Base-by-base conservation (phyloP, 2,113 vertebrate species). In the Ahaetulla prasina region DNA sequence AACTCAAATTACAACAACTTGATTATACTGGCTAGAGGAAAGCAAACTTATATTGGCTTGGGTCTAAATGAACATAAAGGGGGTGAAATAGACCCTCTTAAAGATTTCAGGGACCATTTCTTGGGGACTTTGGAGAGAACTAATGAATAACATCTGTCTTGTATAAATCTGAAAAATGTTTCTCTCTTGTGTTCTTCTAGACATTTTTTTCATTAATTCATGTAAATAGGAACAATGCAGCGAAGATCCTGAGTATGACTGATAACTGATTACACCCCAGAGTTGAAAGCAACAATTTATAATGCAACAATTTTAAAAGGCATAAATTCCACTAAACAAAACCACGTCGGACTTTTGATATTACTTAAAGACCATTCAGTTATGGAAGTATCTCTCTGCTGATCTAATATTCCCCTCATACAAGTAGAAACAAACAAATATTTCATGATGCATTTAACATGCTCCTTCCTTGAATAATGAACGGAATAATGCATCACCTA, bases 401-500 rank as follows among this genome's bases (percentile, higher is more conserved):
- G 95, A 95, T 94, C 92, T 93, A 89, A 95, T 27, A 89, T 94
- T 92, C 93, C 90, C 53, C 11, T 90, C 86, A 94, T 95, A 93
- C 57, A 92, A 94, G 92, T 54, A 54, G 8, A 9, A 35, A 52
- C 0, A 45, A 90, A 89, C 95, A 50, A 96, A 96, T 96, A 93
- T 93, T 95, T 96, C 60, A 96, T 92, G 80, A 55, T n/a, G 7
- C 39, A 47, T 93, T 96, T 95, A 95, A 93, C 86, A 94, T 92
- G 91, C 47, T 55, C 23, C 84, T 91, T 90, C 74, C 87, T 93
- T 92, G 4, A 89, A 2, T 92, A 92, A 93, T 8, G 45, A 92
- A 60, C 90, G 84, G 94, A 85, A 49, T 88, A 92, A 80, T 80
- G 35, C 35, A 80, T 43, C 35, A 80, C 18, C 74, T 43, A 9